Percentiles rank a stretch among this genome's conserved stretches.
Conservation (phyloP, 2,797 vertebrate species). For the Avahi laniger region DNA sequence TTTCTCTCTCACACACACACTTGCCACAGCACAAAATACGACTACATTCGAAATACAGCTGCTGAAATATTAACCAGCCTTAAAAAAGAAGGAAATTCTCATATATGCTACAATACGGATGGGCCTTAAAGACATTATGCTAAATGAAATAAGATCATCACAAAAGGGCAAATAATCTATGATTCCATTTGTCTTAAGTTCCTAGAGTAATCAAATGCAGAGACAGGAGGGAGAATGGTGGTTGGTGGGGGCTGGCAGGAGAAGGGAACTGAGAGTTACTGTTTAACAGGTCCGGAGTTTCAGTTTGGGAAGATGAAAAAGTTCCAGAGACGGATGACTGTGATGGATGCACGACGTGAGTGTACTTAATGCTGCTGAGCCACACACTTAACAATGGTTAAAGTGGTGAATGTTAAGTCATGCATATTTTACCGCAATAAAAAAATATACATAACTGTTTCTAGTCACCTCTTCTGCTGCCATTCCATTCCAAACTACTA, state of each 20-base stretch:
- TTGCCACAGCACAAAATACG: neutral
- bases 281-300: neutral
- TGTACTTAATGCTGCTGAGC: neutral
- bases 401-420: neutral
- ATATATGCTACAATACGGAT: neutral
- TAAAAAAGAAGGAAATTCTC: neutral
- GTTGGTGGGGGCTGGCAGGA: neutral
- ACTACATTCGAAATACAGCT: neutral
- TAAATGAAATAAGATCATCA: neutral
- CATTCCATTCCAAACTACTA: neutral
- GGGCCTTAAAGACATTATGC: neutral
- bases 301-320: neutral
- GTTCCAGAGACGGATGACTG: neutral
- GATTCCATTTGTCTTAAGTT: neutral
- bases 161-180: neutral
- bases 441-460: neutral
- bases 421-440: neutral
- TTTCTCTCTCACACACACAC: neutral
- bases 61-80: neutral
- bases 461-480: neutral
- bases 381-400: neutral
- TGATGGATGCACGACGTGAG: neutral
- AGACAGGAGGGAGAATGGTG: neutral
- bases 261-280: neutral
- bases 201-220: neutral